Evolutionary conservation across 1,140 invertebrate species (phyloP).

Genomic region (Scaptomyza hsui): DNA sequence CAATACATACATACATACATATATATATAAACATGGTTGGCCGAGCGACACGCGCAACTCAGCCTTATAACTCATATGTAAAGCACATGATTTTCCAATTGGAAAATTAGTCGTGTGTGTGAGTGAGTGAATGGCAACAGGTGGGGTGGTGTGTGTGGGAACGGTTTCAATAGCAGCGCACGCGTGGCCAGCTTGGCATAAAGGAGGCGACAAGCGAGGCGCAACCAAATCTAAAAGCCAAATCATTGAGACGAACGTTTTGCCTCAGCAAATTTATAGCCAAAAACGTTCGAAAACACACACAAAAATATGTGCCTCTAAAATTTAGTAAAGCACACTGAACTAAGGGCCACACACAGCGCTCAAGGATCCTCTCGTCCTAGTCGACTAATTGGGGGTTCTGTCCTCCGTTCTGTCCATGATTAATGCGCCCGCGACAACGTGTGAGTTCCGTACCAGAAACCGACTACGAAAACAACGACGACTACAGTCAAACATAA

Average conservation of each 20-base stretch:
- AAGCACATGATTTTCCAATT: constrained; percentile 82
- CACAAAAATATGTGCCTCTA: not conserved
- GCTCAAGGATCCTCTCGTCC: constrained; percentile 8
- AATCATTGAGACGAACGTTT: constrained; percentile 76
- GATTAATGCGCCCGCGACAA: constrained; percentile 77
- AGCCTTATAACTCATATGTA: constrained; percentile 76
- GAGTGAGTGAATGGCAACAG: constrained; percentile 9
- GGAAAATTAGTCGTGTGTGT: constrained; percentile 71
- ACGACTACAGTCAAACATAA: constrained; percentile 62
- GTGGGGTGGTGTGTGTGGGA: constrained; percentile 10
- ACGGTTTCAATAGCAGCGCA: constrained; percentile 62
- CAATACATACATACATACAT: constrained; percentile 17
- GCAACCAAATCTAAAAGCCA: constrained; percentile 64
- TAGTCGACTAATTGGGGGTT: constrained; percentile 67
- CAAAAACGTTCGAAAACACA: constrained; percentile 46
- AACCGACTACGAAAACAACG: constrained; percentile 12
- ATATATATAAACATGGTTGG: constrained; percentile 66
- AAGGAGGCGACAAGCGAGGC: constrained; percentile 79
- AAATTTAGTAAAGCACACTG: constrained; percentile 25
- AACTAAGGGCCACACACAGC: constrained; percentile 58
- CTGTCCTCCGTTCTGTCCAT: constrained; percentile 37
- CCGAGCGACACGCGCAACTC: constrained; percentile 80
- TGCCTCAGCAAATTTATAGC: constrained; percentile 75
- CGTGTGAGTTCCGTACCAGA: constrained; percentile 69
- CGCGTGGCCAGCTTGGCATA: constrained; percentile 77